Percentiles rank a stretch among this genome's conserved stretches.
These are phyloP conservation scores for Luperina testacea DNA, from an alignment of 2,888 invertebrate species.

Conservation along the genomic window DNA sequence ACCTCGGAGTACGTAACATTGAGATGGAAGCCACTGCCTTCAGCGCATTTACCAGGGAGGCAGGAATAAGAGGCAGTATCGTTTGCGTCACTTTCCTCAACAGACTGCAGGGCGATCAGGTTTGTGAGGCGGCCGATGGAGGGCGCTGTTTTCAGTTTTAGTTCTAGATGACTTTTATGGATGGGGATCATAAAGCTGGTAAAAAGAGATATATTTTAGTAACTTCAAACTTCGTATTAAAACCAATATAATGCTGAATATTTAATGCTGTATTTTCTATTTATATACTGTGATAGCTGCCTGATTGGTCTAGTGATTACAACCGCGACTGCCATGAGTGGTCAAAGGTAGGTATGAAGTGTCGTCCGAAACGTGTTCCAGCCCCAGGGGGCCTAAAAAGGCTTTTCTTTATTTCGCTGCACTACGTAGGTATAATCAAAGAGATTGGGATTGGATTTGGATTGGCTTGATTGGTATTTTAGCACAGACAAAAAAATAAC, in stretches of 20 bases:
- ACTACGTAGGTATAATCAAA: too few relatives aligned
- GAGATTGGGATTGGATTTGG: too few relatives aligned
- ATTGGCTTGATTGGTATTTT: too few relatives aligned
- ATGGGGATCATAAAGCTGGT: background rate
- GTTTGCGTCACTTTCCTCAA: slow-evolving; percentile 93
- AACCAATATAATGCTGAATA: background rate
- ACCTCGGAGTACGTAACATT: slow-evolving; percentile 92
- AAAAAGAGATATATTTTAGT: background rate
- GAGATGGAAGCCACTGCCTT: slow-evolving; percentile 95
- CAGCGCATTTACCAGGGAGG: slow-evolving; percentile 91
- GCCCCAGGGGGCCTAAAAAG: too few relatives aligned
- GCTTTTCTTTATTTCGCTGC: too few relatives aligned
- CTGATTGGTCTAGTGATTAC: background rate
- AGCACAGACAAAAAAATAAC: too few relatives aligned
- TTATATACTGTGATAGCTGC: too few relatives aligned
- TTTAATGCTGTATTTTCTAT: background rate
- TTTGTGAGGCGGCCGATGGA: slow-evolving; percentile 70
- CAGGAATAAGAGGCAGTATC: slow-evolving; percentile 92
- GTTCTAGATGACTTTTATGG: background rate
- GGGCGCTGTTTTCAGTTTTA: slow-evolving; percentile 39
- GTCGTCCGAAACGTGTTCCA: too few relatives aligned
- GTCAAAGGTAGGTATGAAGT: background rate
- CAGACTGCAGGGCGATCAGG: slow-evolving; percentile 93
- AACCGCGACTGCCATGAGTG: background rate
- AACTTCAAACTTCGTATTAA: background rate